Evolutionary conservation across 2,888 invertebrate genomes (phyloP).

Genomic region (Cantharis rufa): DNA sequence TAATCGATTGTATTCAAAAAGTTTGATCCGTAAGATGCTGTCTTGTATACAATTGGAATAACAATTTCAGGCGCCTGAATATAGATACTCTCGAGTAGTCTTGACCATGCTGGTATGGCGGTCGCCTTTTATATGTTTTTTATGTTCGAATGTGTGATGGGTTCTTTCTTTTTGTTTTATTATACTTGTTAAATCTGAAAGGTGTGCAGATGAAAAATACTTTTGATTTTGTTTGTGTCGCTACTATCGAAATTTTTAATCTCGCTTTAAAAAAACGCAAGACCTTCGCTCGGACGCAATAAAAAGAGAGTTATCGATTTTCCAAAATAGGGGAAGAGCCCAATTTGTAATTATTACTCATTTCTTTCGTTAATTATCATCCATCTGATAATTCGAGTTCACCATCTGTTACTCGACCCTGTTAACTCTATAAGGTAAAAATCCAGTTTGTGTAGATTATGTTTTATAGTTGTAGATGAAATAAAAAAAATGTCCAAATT

Average conservation of each 20-base stretch:
- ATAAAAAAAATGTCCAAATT: conserved; percentile 1
- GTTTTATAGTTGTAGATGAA: neutral
- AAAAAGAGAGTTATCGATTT: neutral
- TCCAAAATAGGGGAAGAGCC: neutral
- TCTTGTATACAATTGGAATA: conserved; percentile 35
- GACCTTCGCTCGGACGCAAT: neutral
- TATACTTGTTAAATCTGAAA: conserved; percentile 20
- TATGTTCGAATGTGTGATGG: conserved; percentile 27
- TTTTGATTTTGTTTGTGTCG: neutral
- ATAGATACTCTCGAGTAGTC: conserved; percentile 19
- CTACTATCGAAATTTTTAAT: neutral
- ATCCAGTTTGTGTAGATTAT: neutral
- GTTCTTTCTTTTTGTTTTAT: conserved; percentile 16
- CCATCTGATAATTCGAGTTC: conserved; percentile 13
- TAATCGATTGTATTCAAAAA: neutral
- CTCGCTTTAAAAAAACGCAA: neutral
- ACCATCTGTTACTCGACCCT: conserved; percentile 19
- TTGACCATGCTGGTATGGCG: conserved; percentile 14
- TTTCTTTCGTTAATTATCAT: neutral
- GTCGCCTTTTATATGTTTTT: conserved; percentile 23
- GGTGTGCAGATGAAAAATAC: conserved; percentile 29
- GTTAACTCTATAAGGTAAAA: neutral
- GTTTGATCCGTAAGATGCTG: conserved; percentile 13
- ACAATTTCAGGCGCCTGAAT: conserved; percentile 35
- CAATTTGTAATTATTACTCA: neutral